Percentiles rank a stretch among this genome's conserved stretches.
These are phyloP conservation scores for Chionomys nivalis DNA, from an alignment of 2,113 vertebrate species.

Conservation along the genomic window DNA sequence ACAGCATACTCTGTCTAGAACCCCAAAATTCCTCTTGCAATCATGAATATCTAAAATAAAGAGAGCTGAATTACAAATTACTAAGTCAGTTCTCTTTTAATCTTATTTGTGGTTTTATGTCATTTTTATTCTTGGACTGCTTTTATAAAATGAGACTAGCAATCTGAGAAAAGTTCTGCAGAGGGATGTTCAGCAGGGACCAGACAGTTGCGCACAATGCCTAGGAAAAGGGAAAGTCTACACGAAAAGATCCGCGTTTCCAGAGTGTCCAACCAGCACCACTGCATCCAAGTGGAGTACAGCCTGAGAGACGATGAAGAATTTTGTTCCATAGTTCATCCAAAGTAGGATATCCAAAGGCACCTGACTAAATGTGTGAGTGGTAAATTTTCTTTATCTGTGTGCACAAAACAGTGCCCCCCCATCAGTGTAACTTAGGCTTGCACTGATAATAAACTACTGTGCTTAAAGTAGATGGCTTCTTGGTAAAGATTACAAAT, in stretches of 20 bases:
- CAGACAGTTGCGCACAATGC: not conserved
- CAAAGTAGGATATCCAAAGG: conserved; percentile 75
- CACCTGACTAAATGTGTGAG: conserved; percentile 17
- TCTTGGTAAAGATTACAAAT: not conserved
- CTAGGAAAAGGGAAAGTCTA: not conserved
- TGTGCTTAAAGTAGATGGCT: not conserved
- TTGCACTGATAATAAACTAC: not conserved
- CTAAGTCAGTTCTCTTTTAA: not conserved
- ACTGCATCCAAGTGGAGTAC: conserved; percentile 34
- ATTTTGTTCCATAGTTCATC: conserved; percentile 57
- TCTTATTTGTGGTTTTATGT: not conserved
- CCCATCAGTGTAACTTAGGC: not conserved
- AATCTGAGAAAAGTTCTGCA: conserved; percentile 21
- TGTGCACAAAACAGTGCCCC: not conserved
- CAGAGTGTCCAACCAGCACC: conserved; percentile 57
- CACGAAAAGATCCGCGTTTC: conserved; percentile 29
- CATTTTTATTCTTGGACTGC: not conserved
- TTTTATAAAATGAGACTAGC: conserved; percentile 44
- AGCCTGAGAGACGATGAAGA: conserved; percentile 40
- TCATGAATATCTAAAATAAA: conserved; percentile 12
- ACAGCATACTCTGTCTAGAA: not conserved
- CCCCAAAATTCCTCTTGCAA: not conserved
- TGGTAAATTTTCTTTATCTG: not conserved
- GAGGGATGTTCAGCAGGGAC: not conserved
- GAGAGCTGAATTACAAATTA: not conserved